Evolutionary conservation across 1,140 invertebrate genomes (phyloP).

Genomic region (Mactra quadrangularis): DNA sequence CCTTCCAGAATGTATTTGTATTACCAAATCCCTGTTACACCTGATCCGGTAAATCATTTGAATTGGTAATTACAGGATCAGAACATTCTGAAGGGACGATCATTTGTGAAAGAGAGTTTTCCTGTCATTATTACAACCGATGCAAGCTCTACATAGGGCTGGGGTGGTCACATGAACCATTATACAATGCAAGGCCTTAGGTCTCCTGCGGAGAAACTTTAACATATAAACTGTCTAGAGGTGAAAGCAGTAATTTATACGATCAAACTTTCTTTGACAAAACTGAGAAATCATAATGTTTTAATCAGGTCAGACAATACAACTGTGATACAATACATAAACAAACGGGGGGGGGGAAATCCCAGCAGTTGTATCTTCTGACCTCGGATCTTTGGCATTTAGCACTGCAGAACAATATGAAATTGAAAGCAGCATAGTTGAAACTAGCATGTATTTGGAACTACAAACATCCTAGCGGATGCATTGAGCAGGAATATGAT

Average conservation of each 20-base stretch:
- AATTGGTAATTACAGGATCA: too few species aligned
- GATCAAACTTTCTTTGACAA: slow-evolving; percentile 51
- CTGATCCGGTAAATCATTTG: slow-evolving; percentile 43
- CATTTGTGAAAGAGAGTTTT: too few species aligned
- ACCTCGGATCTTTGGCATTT: slow-evolving; percentile 31
- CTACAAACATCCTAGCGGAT: slow-evolving; percentile 28
- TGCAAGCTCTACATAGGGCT: slow-evolving; percentile 32
- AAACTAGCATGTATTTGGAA: slow-evolving; percentile 19
- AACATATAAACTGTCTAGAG: too few species aligned
- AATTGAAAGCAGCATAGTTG: slow-evolving; percentile 23
- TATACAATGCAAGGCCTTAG: slow-evolving; percentile 45
- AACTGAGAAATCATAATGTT: neutral
- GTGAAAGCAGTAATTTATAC: too few species aligned
- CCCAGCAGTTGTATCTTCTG: slow-evolving; percentile 9
- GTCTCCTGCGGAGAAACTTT: slow-evolving; percentile 18
- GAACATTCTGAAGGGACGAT: too few species aligned
- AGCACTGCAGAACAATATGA: too few species aligned
- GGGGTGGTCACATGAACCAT: neutral
- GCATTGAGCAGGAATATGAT: neutral
- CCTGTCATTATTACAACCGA: slow-evolving; percentile 20
- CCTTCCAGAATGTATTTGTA: neutral
- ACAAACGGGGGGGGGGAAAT: slow-evolving; percentile 23
- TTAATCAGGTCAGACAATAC: too few species aligned
- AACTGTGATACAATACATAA: slow-evolving; percentile 51
- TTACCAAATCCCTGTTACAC: too few species aligned